Evolutionary conservation across 2,888 invertebrate species (phyloP).

Genomic region (Pilophorus perplexus): DNA sequence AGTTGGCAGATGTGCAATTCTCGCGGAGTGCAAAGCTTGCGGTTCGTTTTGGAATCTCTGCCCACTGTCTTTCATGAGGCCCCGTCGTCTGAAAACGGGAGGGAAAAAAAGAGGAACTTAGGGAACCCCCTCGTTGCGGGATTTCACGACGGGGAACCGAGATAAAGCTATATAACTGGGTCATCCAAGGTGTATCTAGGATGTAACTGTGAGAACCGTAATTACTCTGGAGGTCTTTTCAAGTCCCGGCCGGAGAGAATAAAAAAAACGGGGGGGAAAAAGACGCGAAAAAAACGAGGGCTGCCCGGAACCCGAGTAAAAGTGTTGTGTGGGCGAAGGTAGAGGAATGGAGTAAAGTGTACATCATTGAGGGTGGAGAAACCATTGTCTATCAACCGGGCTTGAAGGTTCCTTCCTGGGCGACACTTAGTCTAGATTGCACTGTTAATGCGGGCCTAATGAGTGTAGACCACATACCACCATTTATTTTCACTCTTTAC

Average conservation of each 20-base stretch:
- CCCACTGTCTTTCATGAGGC: no score
- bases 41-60: no score
- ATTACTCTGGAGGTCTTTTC: no score
- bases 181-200: conserved; percentile 20
- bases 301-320: neutral
- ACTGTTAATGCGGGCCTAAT: conserved; percentile 33
- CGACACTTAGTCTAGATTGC: conserved; percentile 37
- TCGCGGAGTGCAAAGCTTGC: no score
- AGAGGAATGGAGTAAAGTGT: conserved; percentile 12
- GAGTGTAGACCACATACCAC: conserved; percentile 15
- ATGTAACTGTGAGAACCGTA: conserved; percentile 19
- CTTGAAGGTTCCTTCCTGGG: conserved; percentile 17
- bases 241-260: conserved; percentile 1
- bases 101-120: no score
- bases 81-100: no score
- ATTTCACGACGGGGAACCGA: neutral
- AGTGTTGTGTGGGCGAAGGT: conserved; percentile 1
- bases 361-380: conserved; percentile 23
- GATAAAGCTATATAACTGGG: conserved; percentile 24
- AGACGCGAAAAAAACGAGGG: no score
- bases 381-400: conserved; percentile 34
- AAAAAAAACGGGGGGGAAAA: neutral
- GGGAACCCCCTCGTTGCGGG: no score
- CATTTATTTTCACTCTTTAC: conserved; percentile 28
- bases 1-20: no score